phyloP scores from a whole-genome alignment of 1,140 invertebrate genomes.

The Eumaeus atala region DNA sequence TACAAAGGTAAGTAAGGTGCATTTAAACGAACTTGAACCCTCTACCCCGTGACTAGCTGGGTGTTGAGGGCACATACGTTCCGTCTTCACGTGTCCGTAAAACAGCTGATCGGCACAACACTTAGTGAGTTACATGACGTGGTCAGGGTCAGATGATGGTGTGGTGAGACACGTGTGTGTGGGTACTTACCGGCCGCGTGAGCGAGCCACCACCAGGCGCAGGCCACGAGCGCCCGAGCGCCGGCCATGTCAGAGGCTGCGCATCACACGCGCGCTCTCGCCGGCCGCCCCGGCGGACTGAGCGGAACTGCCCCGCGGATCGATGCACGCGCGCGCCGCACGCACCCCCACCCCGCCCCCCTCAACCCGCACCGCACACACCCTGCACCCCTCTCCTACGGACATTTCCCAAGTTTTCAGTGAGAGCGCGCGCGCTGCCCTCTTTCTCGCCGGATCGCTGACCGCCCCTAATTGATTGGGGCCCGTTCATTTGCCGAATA shows the following conservation, averaged over 20 bases:
- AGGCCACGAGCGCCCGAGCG: conserved; percentile 70
- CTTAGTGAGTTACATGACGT: too few relatives aligned
- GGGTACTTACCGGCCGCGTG: conserved; percentile 68
- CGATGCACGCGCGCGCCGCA: conserved; percentile 61
- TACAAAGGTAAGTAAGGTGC: conserved; percentile 23
- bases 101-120: conserved; percentile 39
- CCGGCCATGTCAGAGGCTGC: conserved; percentile 70
- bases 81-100: conserved; percentile 23
- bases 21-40: conserved; percentile 35
- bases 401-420: conserved; percentile 62
- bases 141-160: too few relatives aligned
- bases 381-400: too few relatives aligned
- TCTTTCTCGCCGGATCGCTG: conserved; percentile 64
- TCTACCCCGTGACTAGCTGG: conserved; percentile 27
- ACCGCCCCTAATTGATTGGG: conserved; percentile 71
- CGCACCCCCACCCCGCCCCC: conserved; percentile 37
- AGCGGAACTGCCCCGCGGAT: conserved; percentile 55
- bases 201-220: conserved; percentile 70
- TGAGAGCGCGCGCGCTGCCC: conserved; percentile 68
- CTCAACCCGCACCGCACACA: conserved; percentile 28
- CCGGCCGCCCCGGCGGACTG: conserved; percentile 72
- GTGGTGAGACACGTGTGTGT: too few relatives aligned
- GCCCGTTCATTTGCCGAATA: conserved; percentile 67
- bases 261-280: conserved; percentile 70
- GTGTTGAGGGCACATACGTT: conserved; percentile 33